Percentiles rank a stretch among this genome's conserved stretches.
Conservation (phyloP, 1,140 invertebrate genomes). For the Melitaea cinxia region DNA sequence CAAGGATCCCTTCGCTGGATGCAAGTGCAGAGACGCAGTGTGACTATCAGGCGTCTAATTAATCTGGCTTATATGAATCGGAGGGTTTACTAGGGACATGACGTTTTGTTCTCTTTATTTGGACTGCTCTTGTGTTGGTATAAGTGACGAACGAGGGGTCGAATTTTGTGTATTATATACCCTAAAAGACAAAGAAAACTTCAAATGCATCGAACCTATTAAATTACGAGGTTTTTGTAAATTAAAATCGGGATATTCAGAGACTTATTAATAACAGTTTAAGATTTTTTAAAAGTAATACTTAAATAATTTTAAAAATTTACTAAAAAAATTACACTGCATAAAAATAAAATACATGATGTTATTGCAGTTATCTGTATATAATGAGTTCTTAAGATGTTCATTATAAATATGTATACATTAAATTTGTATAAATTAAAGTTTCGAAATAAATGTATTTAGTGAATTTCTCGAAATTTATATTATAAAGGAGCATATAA, state of each 20-base stretch:
- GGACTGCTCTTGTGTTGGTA: conserved; percentile 33
- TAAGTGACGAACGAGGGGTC: conserved; percentile 25
- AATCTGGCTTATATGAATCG: conserved; percentile 46
- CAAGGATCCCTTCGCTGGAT: conserved; percentile 33
- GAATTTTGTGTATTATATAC: conserved; percentile 11
- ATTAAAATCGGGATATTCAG: neutral
- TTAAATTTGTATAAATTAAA: too few species aligned
- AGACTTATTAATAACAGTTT: too few species aligned
- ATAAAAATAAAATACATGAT: too few species aligned
- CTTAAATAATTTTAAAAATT: too few species aligned
- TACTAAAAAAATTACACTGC: too few species aligned
- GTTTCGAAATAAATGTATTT: too few species aligned
- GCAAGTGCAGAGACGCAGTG: conserved; percentile 35
- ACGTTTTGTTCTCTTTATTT: conserved; percentile 42
- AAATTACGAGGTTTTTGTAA: neutral
- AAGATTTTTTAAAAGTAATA: too few species aligned
- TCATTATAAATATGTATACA: too few species aligned
- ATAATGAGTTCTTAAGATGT: too few species aligned
- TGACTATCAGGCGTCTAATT: conserved; percentile 65
- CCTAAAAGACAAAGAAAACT: conserved; percentile 7
- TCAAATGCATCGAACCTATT: neutral
- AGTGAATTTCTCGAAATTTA: too few species aligned
- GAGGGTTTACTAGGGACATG: conserved; percentile 35
- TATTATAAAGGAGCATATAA: too few species aligned
- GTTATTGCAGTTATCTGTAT: too few species aligned